Evolutionary conservation across 2,797 vertebrate genomes (phyloP).

Genomic region (Cirrhinus molitorella): DNA sequence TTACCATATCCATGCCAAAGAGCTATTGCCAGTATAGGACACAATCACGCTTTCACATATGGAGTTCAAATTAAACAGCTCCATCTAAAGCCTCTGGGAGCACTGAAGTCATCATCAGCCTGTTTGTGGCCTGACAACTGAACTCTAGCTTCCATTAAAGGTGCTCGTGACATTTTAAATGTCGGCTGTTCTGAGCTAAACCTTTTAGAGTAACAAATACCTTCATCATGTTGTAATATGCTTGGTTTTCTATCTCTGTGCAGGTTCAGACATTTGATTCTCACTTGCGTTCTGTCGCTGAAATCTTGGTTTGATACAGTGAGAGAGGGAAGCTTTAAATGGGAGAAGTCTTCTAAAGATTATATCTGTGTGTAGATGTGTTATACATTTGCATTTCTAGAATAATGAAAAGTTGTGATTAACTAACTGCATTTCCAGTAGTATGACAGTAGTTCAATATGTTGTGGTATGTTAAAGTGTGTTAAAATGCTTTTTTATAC

Average conservation of each 20-base stretch:
- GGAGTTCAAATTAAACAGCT: slow-evolving; percentile 28
- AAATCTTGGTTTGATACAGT: not conserved
- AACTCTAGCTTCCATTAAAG: slow-evolving; percentile 45
- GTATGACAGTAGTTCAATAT: not conserved
- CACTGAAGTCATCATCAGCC: slow-evolving; percentile 14
- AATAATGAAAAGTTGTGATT: not conserved
- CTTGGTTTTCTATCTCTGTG: not conserved
- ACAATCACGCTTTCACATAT: slow-evolving; percentile 22
- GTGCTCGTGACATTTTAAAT: slow-evolving; percentile 21
- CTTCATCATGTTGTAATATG: not conserved
- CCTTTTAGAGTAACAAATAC: slow-evolving; percentile 32
- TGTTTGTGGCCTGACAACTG: slow-evolving; percentile 41
- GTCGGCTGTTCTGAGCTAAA: slow-evolving; percentile 3
- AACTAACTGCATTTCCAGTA: not conserved
- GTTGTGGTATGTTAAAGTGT: not conserved
- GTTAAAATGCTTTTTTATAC: not conserved
- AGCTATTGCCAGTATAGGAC: slow-evolving; percentile 27
- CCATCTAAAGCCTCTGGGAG: slow-evolving; percentile 25
- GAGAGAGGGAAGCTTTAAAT: not conserved
- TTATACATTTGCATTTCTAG: not conserved
- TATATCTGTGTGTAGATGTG: not conserved
- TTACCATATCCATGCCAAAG: slow-evolving; percentile 14
- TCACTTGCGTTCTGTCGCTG: not conserved
- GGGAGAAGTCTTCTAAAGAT: not conserved
- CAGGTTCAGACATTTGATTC: slow-evolving; percentile 1